Evolutionary conservation across 2,113 vertebrate genomes (phyloP).

Genomic region (Geothlypis trichas): DNA sequence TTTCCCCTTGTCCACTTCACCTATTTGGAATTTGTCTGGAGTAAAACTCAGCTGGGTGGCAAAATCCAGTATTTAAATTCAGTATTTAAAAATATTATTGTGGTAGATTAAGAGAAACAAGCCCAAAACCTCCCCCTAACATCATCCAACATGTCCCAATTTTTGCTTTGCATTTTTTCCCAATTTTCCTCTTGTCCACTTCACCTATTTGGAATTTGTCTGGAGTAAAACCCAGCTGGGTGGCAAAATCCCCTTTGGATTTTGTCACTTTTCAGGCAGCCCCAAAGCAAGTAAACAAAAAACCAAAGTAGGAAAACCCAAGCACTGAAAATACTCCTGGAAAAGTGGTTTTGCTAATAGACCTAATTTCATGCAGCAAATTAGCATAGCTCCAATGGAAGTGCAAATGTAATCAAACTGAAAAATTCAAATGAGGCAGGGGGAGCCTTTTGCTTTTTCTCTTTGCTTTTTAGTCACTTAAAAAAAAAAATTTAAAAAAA

Average conservation of each 20-base stretch:
- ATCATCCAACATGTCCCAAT: accelerated
- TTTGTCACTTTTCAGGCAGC: background rate
- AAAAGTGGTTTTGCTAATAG: slow-evolving; percentile 60
- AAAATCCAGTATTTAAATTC: too few relatives aligned
- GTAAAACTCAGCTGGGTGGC: background rate
- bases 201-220: background rate
- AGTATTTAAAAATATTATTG: background rate
- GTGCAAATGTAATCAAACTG: slow-evolving; percentile 71
- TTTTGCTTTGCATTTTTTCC: accelerated
- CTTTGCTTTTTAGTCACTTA: slow-evolving; percentile 65
- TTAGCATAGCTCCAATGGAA: slow-evolving; percentile 76
- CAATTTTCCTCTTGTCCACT: accelerated
- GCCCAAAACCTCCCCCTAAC: accelerated
- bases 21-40: background rate
- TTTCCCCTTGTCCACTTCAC: background rate
- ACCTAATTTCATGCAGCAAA: slow-evolving; percentile 73
- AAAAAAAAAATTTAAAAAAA: background rate
- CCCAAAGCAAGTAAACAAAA: background rate
- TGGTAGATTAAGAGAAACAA: accelerated
- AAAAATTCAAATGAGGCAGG: slow-evolving; percentile 66
- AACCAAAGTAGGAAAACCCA: background rate
- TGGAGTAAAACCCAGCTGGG: background rate
- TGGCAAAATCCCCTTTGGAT: background rate
- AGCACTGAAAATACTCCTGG: background rate
- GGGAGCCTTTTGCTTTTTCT: slow-evolving; percentile 32